Evolutionary conservation across 2,888 invertebrate species (phyloP).

Genomic region (Punctoribates punctum): DNA sequence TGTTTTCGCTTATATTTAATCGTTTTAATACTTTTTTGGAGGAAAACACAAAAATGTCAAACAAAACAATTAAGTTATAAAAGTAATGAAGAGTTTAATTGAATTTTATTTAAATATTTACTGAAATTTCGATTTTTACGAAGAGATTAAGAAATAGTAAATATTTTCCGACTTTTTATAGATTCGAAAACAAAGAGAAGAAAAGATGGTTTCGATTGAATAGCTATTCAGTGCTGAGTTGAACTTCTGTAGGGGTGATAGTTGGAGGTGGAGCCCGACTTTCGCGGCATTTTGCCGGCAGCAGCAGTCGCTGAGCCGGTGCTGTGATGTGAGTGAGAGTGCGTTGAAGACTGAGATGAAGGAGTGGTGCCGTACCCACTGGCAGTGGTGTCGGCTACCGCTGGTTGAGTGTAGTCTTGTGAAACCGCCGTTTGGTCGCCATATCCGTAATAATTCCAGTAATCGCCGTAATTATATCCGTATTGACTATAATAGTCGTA

Average conservation of each 20-base stretch:
- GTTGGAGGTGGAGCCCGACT: constrained; percentile 26
- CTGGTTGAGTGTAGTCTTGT: background rate
- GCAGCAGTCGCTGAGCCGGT: background rate
- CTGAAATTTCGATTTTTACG: too few species aligned
- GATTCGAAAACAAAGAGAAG: too few species aligned
- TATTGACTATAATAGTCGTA: constrained; percentile 32
- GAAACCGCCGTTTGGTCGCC: background rate
- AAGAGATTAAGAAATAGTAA: too few species aligned
- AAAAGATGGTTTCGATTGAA: background rate
- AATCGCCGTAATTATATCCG: constrained; percentile 25
- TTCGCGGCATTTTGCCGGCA: constrained; percentile 19
- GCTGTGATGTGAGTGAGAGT: constrained; percentile 27
- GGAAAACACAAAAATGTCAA: too few species aligned
- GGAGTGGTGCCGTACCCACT: background rate
- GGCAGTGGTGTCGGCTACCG: background rate
- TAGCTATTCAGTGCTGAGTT: background rate
- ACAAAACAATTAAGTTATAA: too few species aligned
- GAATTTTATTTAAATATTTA: too few species aligned
- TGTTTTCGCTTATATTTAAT: too few species aligned
- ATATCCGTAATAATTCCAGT: constrained; percentile 37
- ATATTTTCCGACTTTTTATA: too few species aligned
- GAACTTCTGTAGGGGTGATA: constrained; percentile 28
- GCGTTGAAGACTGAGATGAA: background rate
- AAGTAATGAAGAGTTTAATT: too few species aligned
- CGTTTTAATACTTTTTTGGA: too few species aligned